phyloP scores from a whole-genome alignment of 2,797 vertebrate genomes.

The Sebastes variabilis region DNA sequence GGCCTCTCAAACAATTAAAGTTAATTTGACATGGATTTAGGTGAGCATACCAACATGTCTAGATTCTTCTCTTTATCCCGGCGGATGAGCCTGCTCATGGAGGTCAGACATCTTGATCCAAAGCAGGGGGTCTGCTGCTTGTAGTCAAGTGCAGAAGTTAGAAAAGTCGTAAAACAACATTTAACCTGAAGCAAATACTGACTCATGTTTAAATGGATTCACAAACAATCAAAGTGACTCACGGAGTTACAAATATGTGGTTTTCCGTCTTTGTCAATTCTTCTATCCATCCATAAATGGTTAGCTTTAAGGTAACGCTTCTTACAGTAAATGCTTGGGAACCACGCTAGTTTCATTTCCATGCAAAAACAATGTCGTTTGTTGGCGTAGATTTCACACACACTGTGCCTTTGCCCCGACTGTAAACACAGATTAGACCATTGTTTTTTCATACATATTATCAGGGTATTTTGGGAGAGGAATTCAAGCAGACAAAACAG shows the following conservation, averaged over 20 bases:
- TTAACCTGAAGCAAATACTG: neutral
- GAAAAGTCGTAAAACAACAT: neutral
- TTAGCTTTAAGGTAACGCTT: neutral
- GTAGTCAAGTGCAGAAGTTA: neutral
- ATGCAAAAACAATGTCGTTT: constrained; percentile 53
- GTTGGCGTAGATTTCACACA: constrained; percentile 54
- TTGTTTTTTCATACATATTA: constrained; percentile 63
- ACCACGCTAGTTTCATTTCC: constrained; percentile 26
- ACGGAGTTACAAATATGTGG: neutral
- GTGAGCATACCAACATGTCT: constrained; percentile 33
- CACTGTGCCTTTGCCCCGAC: constrained; percentile 43
- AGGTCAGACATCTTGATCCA: constrained; percentile 31
- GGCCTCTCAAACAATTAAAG: constrained; percentile 15
- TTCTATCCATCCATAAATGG: constrained; percentile 4
- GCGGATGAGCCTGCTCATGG: constrained; percentile 19
- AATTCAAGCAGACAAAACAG: constrained; percentile 75
- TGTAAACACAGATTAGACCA: constrained; percentile 69
- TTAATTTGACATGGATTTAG: constrained; percentile 45
- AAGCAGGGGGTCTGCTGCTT: constrained; percentile 1
- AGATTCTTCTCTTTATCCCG: constrained; percentile 31
- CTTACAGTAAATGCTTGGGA: constrained; percentile 42
- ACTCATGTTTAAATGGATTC: neutral
- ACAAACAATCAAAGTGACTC: neutral
- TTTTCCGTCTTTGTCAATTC: neutral
- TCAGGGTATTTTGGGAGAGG: constrained; percentile 61